phyloP scores from a whole-genome alignment of 2,113 vertebrate species.

The Mesoclemmys tuberculata region DNA sequence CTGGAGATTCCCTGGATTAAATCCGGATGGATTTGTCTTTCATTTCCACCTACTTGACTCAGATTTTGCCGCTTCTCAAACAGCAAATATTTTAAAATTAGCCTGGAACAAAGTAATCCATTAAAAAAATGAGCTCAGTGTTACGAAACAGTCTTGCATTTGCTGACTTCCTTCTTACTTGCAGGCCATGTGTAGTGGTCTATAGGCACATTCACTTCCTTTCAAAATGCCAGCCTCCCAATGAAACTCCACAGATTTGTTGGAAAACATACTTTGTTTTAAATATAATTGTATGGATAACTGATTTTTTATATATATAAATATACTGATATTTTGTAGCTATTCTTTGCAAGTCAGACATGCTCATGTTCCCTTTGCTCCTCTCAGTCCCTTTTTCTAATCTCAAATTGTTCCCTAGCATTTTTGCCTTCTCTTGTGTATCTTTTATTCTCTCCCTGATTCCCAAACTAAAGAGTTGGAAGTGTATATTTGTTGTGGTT shows the following conservation, averaged over 20 bases:
- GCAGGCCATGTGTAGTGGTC: background rate
- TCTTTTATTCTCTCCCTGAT: background rate
- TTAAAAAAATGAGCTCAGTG: background rate
- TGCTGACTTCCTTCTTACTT: background rate
- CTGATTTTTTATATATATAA: background rate
- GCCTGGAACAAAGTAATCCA: background rate
- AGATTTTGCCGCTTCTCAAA: background rate
- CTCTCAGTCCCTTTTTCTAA: background rate
- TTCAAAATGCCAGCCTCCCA: background rate
- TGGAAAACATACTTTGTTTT: background rate
- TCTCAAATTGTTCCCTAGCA: background rate
- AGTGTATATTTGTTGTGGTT: background rate
- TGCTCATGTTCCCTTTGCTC: background rate
- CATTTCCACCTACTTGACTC: accelerated
- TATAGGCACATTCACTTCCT: background rate
- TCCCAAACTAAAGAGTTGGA: background rate
- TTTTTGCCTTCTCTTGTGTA: background rate
- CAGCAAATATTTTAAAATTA: background rate
- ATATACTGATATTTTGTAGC: background rate
- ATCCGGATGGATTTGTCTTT: background rate
- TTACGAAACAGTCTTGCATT: background rate
- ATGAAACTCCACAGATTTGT: background rate
- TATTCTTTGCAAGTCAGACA: background rate
- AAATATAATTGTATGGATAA: background rate
- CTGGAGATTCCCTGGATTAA: background rate